Evolutionary conservation across 2,797 vertebrate genomes (phyloP), one percentile per base, ranked within the genome.

Genomic region (Microctenopoma stevenorrisi): DNA sequence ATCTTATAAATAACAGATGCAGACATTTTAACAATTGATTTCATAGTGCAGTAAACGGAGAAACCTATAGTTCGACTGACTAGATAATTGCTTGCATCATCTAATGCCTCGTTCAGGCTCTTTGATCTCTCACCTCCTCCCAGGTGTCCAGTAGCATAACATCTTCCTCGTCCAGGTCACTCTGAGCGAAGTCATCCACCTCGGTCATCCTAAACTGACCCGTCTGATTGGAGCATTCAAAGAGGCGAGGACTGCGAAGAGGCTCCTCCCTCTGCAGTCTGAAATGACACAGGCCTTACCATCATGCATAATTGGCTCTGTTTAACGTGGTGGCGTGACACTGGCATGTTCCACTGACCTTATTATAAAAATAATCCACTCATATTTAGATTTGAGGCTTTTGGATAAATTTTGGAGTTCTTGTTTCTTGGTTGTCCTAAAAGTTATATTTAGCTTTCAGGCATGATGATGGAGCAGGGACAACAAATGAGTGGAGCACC

Each of bases 91-190:
- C 37, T 37, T 37, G 10, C 11, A 11, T 7, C 30, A 33, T 2
- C 16, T 7, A 46, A 30, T 11, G 30, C 40, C 11, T 11, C 11
- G 35, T 30, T 30, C 4, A 10, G 26, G 18, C 25, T 37, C 3
- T 47, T 9, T 12, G 30, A 48, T 52, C 58, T 14, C 93, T 92
- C 72, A 97, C 96, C 95, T 98, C 96, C 84, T 97, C 96, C 96
- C 96, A 98, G 0, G 96, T 96, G 86, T 98, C 96, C 79, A 98
- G 85, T 47, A 98, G 82, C 96, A 98, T 97, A 59, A 97, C 94
- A 7, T 97, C 96, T 14, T 97, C 96, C 80, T 96, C 95, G 10
- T 98, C 96, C 86, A 98, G 86, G 87, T 98, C 96, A 1, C 91
- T 92, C 88, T 98, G 96, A 48, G 90, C 82, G 14, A 96, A 97